Base-by-base conservation (phyloP, 2,888 invertebrate genomes). In the Bembecia ichneumoniformis region DNA sequence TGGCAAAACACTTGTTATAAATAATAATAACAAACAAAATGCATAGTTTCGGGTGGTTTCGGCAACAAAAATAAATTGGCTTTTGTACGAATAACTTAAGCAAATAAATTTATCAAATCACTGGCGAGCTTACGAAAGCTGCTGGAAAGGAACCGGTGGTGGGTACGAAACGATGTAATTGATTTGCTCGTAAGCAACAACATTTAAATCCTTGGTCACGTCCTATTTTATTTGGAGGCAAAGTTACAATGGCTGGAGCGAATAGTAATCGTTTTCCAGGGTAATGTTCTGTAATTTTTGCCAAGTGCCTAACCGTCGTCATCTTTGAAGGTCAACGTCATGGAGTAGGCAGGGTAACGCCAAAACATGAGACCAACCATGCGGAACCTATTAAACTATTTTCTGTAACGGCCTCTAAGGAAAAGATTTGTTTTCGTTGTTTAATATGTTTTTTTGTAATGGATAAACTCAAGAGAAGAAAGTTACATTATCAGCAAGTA, bases 121-220 rank as follows among this genome's bases (percentile, higher is more conserved):
- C 40, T 13, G 0, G 13, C 40, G 40, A 40, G 40, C 40, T 40
- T 13, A 40, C 40, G n/a, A 40, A 40, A n/a, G 4, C 40, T 40
- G 40, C 40, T n/a, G 3, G 28, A 28, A 40, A 13, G 7, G 13
- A 13, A 40, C 4, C 40, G 11, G 40, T 13, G 20, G 20, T 28
- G 11, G 36, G 36, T n/a, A 36, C 10, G 13, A 13, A 40, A 5
- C 44, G 44, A 4, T 17, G 40, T 16, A 46, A 46, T 46, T 46
- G 46, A 46, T 46, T 46, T 47, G 34, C 61, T 64, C 62, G 64
- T 68, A 68, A 79, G 77, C 70, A 66, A 66, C 61, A 64, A 59
- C 74, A 80, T 83, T 82, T 80, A 77, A 71, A 66, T 64, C 64
- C 67, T 69, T 49, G 61, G 75, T 77, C 84, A 84, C 83, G 83